phyloP scores from a whole-genome alignment of 1,140 invertebrate genomes.

The Drosophila pectinifera region DNA sequence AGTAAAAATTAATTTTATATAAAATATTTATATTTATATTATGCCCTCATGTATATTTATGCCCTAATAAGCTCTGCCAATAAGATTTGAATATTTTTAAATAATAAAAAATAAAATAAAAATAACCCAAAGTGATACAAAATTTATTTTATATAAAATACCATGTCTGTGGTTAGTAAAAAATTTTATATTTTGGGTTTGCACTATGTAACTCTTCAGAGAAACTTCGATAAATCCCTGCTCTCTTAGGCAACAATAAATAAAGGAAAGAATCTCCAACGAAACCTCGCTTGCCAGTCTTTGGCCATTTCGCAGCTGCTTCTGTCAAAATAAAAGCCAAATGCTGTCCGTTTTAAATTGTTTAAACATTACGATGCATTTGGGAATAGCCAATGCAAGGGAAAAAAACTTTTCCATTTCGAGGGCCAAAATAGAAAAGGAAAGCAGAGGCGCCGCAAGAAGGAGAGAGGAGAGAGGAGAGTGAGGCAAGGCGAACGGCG shows the following conservation, averaged over 20 bases:
- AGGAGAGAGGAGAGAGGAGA: constrained; percentile 16
- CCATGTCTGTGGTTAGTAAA: too few species aligned
- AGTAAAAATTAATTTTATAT: too few species aligned
- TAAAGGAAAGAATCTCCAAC: neutral
- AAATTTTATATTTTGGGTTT: too few species aligned
- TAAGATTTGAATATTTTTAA: too few species aligned
- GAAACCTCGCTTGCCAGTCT: neutral
- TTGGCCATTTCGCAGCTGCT: constrained; percentile 62
- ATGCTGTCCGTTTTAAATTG: constrained; percentile 71
- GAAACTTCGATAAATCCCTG: neutral
- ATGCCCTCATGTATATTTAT: too few species aligned
- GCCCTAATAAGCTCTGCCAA: too few species aligned
- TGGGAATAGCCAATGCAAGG: constrained; percentile 76
- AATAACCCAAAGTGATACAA: too few species aligned
- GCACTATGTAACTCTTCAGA: neutral
- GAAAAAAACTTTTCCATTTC: constrained; percentile 63
- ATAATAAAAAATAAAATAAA: too few species aligned
- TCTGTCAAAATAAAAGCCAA: constrained; percentile 73
- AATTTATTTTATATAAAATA: too few species aligned
- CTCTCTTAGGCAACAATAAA: constrained; percentile 3
- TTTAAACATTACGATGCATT: constrained; percentile 84
- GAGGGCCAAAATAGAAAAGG: constrained; percentile 57
- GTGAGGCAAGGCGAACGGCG: constrained; percentile 49
- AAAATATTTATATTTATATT: neutral
- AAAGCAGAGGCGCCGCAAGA: constrained; percentile 42